Evolutionary conservation across 2,888 invertebrate species (phyloP), one percentile per base, ranked within the genome.

Genomic region (Meteorus colon): DNA sequence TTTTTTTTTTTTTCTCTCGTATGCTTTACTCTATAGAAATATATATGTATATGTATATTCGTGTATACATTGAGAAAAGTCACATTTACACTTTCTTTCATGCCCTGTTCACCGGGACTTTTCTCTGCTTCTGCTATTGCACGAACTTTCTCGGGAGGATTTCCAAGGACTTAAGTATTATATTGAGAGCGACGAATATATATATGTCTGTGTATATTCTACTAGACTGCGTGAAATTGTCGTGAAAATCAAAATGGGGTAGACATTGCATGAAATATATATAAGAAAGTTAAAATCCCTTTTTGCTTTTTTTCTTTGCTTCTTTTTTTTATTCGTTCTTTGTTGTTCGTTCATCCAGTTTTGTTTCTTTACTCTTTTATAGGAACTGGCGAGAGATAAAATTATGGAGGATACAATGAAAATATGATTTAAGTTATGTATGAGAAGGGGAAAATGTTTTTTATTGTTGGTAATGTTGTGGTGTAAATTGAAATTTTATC

Each of bases 241-340:
- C 16, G 65, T 41, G 67, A 55, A 63, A 62, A 71, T 62, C 71
- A 41, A 71, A 71, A 71, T 41, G 71, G 45, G 41, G 71, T 41
- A 34, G 70, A 59, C 60, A 29, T 63, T 45, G 66, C 48, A 66
- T 62, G 19, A 68, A 34, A 77, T 45, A 67, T 45, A 48, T 24
- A 51, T 24, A 27, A 45, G 19, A 62, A 62, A 63, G 60, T 19
- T 51, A 55, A 71, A 19, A n/a, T 31, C 27, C 60, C 45, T 71
- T 69, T 69, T 6, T n/a, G n/a, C n/a, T 69, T 55, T 34, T 1
- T 19, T 12, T 29, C 45, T 10, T 16, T 19, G 3, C 24, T 14
- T 41, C 29, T 59, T 27, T 8, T 27, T 71, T 29, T 71, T 45
- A 45, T 60, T 69, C 0, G 8, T 41, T 41, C 41, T 41, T 41